These are phyloP conservation scores for Anas bernieri DNA, from an alignment of 2,797 vertebrate species.

Conservation along the genomic window DNA sequence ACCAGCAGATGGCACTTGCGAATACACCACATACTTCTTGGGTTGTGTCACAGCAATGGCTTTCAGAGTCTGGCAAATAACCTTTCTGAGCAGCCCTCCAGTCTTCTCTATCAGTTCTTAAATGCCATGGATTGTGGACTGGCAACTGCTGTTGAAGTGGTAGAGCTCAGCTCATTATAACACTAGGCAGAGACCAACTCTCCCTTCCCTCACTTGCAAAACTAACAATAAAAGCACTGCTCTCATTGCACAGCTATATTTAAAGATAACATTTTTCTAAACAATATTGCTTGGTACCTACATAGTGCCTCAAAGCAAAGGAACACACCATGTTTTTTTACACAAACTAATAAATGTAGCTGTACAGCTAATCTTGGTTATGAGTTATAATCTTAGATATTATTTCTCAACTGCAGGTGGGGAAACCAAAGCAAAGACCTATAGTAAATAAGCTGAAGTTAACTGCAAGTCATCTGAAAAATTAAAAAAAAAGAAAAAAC, in stretches of 20 bases:
- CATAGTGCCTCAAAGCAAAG: background rate
- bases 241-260: background rate
- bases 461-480: background rate
- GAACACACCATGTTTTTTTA: background rate
- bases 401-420: background rate
- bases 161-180: background rate
- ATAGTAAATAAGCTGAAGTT: background rate
- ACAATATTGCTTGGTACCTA: background rate
- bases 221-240: background rate
- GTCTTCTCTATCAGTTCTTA: background rate
- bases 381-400: background rate
- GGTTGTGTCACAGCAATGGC: background rate
- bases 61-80: background rate
- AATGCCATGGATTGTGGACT: background rate
- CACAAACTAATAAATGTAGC: background rate
- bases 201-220: background rate
- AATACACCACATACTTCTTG: background rate
- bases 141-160: background rate
- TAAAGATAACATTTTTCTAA: background rate
- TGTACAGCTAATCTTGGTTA: background rate
- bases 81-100: background rate
- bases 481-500: background rate
- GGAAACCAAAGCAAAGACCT: background rate
- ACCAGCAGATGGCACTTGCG: background rate
- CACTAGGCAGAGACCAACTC: background rate